Evolutionary conservation across 2,888 invertebrate genomes (phyloP), one percentile per base, ranked within the genome.

Genomic region (Ornithoptera priamus): DNA sequence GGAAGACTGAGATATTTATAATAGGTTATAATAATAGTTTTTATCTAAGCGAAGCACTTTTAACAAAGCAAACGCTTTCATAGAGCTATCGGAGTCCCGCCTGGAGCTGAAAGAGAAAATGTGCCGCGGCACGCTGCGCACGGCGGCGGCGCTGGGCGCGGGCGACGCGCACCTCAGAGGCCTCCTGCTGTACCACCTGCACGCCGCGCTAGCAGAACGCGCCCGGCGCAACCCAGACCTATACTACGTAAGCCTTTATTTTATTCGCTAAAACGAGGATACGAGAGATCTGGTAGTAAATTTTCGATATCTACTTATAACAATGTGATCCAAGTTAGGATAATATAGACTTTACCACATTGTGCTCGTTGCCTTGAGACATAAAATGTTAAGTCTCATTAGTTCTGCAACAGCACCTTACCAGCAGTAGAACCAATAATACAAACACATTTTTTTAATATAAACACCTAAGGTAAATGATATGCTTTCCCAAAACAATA

Each of bases 61-160:
- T 50, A 22, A 57, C 18, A 12, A 57, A 57, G 20, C 20, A 57
- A 6, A 12, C 20, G n/a, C 20, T 42, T 60, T 80, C 82, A 3
- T 85, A 95, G 95, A 94, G 86, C 88, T 95, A 77, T 89, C 94
- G 77, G 90, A 93, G 75, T 87, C 90, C 58, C 93, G 94, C 69
- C 85, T 95, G 78, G 80, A 86, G 72, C 81, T 93, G 80, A 95
- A 95, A 85, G 93, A 93, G 84, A 86, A 82, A 77, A 93, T 94
- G 75, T 95, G 95, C 86, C 88, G 93, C 71, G 94, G 94, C 83
- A 87, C 94, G 77, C 85, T 95, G 80, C 83, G 88, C 75, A 85
- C 94, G 75, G 80, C 94, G 80, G 89, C 94, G 80, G 89, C 87
- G 80, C 88, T 96, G 81, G 88, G 90, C 79, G 92, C 93, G 82